Evolutionary conservation across 1,140 invertebrate genomes (phyloP).

Genomic region (Drosophila santomea): DNA sequence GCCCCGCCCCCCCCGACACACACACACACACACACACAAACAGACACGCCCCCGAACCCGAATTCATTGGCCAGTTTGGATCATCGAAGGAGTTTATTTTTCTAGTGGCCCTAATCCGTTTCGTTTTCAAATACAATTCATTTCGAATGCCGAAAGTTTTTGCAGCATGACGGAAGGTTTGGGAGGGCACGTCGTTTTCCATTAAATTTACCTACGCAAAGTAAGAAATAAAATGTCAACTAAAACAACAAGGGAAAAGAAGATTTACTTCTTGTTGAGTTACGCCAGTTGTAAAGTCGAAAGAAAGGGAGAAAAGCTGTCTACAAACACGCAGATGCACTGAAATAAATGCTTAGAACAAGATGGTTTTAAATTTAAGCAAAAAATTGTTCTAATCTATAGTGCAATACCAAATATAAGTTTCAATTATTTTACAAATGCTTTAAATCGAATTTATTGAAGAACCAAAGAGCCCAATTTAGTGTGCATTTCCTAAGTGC

Average conservation of each 20-base stretch:
- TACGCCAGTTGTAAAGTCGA: slow-evolving; percentile 5
- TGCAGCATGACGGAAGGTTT: neutral
- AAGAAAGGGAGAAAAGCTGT: slow-evolving; percentile 5
- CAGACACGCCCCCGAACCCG: neutral
- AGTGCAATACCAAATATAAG: neutral
- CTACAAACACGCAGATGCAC: slow-evolving; percentile 12
- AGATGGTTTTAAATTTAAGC: neutral
- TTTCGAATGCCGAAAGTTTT: slow-evolving; percentile 45
- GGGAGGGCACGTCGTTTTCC: slow-evolving; percentile 61
- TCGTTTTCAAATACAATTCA: slow-evolving; percentile 83
- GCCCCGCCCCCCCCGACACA: slow-evolving; percentile 9
- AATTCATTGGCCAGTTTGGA: slow-evolving; percentile 36
- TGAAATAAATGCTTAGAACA: neutral
- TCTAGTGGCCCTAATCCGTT: slow-evolving; percentile 57
- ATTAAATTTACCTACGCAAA: slow-evolving; percentile 75
- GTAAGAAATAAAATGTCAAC: slow-evolving; percentile 77
- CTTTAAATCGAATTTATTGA: neutral
- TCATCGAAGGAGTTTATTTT: slow-evolving; percentile 23
- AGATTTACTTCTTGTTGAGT: slow-evolving; percentile 36
- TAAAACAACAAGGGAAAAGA: slow-evolving; percentile 44
- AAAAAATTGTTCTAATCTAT: neutral
- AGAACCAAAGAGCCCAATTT: neutral
- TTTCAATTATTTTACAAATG: neutral
- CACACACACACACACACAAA: neutral
- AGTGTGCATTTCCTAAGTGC: slow-evolving; percentile 3